Evolutionary conservation across 2,888 invertebrate species (phyloP), one percentile per base, ranked within the genome.

Genomic region (Platynereis dumerilii): DNA sequence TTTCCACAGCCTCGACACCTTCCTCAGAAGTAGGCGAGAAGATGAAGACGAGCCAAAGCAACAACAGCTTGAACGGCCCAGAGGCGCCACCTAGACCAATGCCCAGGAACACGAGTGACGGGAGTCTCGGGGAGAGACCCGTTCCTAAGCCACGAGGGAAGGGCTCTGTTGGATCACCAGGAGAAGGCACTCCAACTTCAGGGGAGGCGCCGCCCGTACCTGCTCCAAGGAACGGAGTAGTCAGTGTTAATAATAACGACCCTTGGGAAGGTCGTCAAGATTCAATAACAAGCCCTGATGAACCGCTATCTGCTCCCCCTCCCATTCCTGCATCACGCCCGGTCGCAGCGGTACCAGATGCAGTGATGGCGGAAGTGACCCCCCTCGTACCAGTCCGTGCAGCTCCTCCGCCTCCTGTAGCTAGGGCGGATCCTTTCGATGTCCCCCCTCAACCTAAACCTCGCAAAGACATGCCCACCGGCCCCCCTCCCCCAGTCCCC

Each of bases 401-500:
- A 10, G 52, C 24, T 7, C 20, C 52, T 7, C 20, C 52, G 7
- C 52, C 20, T 24, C 52, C 52, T 17, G 20, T 17, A 10, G 20
- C 20, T 28, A 12, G 42, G 20, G 44, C 58, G 44, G 1, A 27
- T 15, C 26, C 27, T 28, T 22, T 45, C 58, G 27, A 24, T 44
- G 10, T 45, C 44, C 42, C 58, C 44, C 3, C 45, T 45, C 44
- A 42, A 42, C 22, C 45, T 44, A 17, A 42, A 45, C 45, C 58
- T 45, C 45, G 58, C 27, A 52, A 39, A 52, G 34, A 52, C 54
- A 17, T 34, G n/a, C 61, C 42, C 1, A 15, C 26, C 1, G 44
- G 29, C 22, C 28, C 5, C 48, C 58, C 57, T 20, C 55, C 65
- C 29, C 65, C 65, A 20, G 61, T 61, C 7, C 65, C 67, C 20